These are phyloP conservation scores for Hoplodrina blanda DNA, from an alignment of 2,888 invertebrate genomes.

Conservation along the genomic window DNA sequence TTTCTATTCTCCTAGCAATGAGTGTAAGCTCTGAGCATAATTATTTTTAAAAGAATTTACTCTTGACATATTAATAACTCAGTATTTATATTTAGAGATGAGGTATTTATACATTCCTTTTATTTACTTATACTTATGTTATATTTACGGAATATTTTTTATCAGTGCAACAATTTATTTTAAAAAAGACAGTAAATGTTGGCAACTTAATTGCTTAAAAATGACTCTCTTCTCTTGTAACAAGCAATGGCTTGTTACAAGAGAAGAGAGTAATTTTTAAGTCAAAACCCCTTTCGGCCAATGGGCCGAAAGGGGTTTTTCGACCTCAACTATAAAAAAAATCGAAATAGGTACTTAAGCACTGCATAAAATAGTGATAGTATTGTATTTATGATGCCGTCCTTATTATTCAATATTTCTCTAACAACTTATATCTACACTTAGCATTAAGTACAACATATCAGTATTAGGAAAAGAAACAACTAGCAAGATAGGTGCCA, in stretches of 20 bases:
- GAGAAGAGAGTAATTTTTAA: no score
- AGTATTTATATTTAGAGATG: constrained; percentile 36
- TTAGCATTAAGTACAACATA: constrained; percentile 76
- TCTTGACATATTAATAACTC: constrained; percentile 13
- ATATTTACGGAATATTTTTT: constrained; percentile 21
- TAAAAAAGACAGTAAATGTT: background rate
- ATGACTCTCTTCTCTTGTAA: background rate
- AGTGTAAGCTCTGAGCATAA: constrained; percentile 48
- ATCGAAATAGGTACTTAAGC: background rate
- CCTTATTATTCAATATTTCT: constrained; percentile 63
- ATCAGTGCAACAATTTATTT: constrained; percentile 19
- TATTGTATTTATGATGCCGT: constrained; percentile 70
- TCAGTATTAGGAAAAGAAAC: constrained; percentile 79
- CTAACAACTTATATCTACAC: constrained; percentile 44
- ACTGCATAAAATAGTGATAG: constrained; percentile 55
- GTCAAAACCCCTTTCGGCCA: no score
- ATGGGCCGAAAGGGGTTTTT: no score
- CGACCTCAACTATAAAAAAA: constrained; percentile 3
- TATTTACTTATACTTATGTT: constrained; percentile 24
- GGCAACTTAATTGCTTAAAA: background rate
- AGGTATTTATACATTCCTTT: constrained; percentile 56
- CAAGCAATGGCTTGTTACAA: no score
- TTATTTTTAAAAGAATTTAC: constrained; percentile 38
- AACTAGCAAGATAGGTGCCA: constrained; percentile 77
- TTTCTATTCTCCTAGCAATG: constrained; percentile 21